Base-by-base conservation (phyloP, 2,113 vertebrate genomes). In the Lynx canadensis region DNA sequence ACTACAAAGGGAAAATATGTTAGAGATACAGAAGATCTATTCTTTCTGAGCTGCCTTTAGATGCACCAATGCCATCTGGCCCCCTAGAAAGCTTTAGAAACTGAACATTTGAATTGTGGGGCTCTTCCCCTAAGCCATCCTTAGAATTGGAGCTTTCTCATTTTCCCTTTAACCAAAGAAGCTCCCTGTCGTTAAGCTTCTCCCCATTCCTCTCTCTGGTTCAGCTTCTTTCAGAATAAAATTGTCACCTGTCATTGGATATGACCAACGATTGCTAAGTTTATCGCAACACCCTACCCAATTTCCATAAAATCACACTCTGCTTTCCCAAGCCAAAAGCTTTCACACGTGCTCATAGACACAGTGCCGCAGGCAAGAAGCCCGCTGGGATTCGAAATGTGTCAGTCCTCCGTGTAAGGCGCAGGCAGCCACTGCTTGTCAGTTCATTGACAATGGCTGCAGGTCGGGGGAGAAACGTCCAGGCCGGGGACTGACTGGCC, bases 231-330 rank as follows among this genome's bases (percentile, higher is more conserved):
- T 89, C 84, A 74, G 78, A 95, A 95, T 80, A 93, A 82, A 97
- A 97, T 69, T 93, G 78, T 89, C 92, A 95, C 69, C 45, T 94
- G 50, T 80, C 80, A 96, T 84, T 93, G 68, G 15, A 80, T 36
- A 25, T 90, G 63, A 90, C 73, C 68, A 95, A 73, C 0, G 3
- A 92, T 41, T 80, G 71, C 84, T 97, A 94, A 92, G 41, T 78
- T 94, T 92, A 96, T 95, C n/a, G 29, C 45, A 95, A 95, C 18
- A 91, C 41, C 15, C 68, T 23, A 57, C 50, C 8, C 79, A 57
- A 86, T 96, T 94, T 95, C 76, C 94, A 96, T 78, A 94, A 96
- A 92, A 85, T 95, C 92, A 96, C 65, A 89, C 45, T 50, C 31
- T 12, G 16, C 69, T 83, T 97, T 73, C 66, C 84, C 5, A 68